A percentile compares a stretch with the other conserved stretches of the same genome.
Evolutionary conservation across 2,888 invertebrate species (phyloP).

Genomic region (Anorthoa munda): DNA sequence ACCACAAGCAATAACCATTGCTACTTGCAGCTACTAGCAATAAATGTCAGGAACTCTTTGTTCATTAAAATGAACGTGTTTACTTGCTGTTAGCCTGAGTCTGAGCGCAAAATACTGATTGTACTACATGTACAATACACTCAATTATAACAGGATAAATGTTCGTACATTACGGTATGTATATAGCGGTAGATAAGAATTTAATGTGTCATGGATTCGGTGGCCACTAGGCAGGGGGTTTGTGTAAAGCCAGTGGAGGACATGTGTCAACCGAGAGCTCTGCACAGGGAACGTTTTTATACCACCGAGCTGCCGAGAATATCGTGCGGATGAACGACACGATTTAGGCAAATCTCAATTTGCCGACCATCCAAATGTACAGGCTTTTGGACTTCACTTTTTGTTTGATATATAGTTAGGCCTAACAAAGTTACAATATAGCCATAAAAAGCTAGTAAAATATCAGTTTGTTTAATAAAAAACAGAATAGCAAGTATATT

Average conservation of each 20-base stretch:
- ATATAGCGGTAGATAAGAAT: conserved; percentile 64
- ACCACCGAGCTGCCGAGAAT: conserved; percentile 58
- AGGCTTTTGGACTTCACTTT: conserved; percentile 48
- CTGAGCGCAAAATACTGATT: conserved; percentile 68
- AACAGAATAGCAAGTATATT: conserved; percentile 32
- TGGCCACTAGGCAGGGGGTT: conserved; percentile 71
- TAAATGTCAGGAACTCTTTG: conserved; percentile 71
- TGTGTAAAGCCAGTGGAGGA: conserved; percentile 81
- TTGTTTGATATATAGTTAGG: conserved; percentile 38
- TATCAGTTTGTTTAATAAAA: conserved; percentile 21
- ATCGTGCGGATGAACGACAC: conserved; percentile 60
- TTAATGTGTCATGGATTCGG: conserved; percentile 74
- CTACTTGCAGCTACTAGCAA: conserved; percentile 63
- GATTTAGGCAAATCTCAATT: conserved; percentile 61
- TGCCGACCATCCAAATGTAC: conserved; percentile 45
- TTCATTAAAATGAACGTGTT: conserved; percentile 70
- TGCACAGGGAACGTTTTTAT: conserved; percentile 76
- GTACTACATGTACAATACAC: conserved; percentile 58
- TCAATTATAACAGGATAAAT: conserved; percentile 65
- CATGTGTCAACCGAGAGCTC: conserved; percentile 79
- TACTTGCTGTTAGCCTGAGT: conserved; percentile 64
- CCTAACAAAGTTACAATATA: conserved; percentile 3
- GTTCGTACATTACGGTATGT: conserved; percentile 27
- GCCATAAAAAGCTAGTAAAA: conserved; percentile 25
- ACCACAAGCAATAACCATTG: conserved; percentile 63